phyloP scores from a whole-genome alignment of 2,888 invertebrate species.

The Callimorpha dominula region DNA sequence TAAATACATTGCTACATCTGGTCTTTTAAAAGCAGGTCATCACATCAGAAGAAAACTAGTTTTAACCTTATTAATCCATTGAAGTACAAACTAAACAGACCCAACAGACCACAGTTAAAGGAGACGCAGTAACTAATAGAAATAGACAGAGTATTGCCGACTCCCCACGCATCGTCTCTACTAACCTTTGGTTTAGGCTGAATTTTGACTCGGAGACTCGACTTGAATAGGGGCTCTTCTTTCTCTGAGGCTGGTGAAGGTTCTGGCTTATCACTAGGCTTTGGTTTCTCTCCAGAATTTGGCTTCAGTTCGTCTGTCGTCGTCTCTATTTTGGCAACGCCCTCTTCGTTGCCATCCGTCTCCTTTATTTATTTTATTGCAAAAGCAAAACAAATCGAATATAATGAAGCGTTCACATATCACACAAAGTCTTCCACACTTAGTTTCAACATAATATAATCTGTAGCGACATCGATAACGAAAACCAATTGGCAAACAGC shows the following conservation, averaged over 20 bases:
- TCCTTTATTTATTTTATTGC: slow-evolving; percentile 79
- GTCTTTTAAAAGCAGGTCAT: slow-evolving; percentile 30
- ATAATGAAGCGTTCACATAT: slow-evolving; percentile 71
- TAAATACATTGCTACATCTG: slow-evolving; percentile 28
- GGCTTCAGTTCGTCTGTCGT: slow-evolving; percentile 83
- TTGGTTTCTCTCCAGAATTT: slow-evolving; percentile 68
- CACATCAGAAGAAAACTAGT: slow-evolving; percentile 28
- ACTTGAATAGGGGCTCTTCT: slow-evolving; percentile 83
- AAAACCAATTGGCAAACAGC: slow-evolving; percentile 65
- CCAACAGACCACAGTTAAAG: slow-evolving; percentile 65
- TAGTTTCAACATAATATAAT: slow-evolving; percentile 49
- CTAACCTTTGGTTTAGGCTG: slow-evolving; percentile 81
- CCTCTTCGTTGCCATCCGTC: slow-evolving; percentile 74
- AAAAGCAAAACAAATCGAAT: slow-evolving; percentile 80
- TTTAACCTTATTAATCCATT: slow-evolving; percentile 49
- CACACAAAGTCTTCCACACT: slow-evolving; percentile 56
- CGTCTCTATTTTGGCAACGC: slow-evolving; percentile 82
- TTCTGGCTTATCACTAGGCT: slow-evolving; percentile 62
- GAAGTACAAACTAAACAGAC: slow-evolving; percentile 54
- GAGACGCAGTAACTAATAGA: slow-evolving; percentile 74
- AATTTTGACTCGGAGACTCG: slow-evolving; percentile 77
- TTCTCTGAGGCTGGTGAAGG: slow-evolving; percentile 73
- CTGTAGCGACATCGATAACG: slow-evolving; percentile 71
- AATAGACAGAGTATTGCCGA: slow-evolving; percentile 62
- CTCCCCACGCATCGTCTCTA: slow-evolving; percentile 56